phyloP scores from a whole-genome alignment of 2,113 vertebrate species.

The Anseranas semipalmata region DNA sequence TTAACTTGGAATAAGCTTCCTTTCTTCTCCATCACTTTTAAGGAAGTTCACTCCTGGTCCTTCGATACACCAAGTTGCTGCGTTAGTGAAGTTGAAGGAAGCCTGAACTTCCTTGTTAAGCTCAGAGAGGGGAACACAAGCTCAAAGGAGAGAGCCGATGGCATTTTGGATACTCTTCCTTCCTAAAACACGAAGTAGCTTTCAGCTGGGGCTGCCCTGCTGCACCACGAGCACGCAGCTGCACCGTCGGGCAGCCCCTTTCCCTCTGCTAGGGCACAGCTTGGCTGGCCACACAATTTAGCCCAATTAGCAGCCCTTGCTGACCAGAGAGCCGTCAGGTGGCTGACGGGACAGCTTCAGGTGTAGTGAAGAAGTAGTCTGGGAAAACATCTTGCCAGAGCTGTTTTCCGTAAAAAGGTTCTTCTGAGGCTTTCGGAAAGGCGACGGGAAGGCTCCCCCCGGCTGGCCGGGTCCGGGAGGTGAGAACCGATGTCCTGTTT shows the following conservation, averaged over 20 bases:
- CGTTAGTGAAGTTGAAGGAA: background rate
- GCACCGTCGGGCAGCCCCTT: background rate
- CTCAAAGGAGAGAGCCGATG: background rate
- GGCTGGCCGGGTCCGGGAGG: background rate
- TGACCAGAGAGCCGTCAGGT: background rate
- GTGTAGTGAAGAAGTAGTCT: background rate
- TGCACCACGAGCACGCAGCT: background rate
- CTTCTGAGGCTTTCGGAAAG: background rate
- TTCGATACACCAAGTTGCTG: background rate
- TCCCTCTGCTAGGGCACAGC: background rate
- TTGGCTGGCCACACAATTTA: background rate
- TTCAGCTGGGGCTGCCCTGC: background rate
- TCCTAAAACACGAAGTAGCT: background rate
- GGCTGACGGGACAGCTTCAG: background rate
- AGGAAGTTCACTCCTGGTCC: background rate
- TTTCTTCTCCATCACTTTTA: background rate
- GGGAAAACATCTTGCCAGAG: rapidly evolving
- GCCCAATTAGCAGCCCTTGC: background rate
- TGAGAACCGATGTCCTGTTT: slow-evolving; percentile 10
- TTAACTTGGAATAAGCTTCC: background rate
- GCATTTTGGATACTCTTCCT: background rate
- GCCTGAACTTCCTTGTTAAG: background rate
- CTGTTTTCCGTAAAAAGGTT: rapidly evolving
- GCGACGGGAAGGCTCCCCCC: background rate
- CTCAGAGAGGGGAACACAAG: rapidly evolving